These are phyloP conservation scores for Tanytarsus gracilentus DNA, from an alignment of 2,888 invertebrate genomes.

Conservation along the genomic window DNA sequence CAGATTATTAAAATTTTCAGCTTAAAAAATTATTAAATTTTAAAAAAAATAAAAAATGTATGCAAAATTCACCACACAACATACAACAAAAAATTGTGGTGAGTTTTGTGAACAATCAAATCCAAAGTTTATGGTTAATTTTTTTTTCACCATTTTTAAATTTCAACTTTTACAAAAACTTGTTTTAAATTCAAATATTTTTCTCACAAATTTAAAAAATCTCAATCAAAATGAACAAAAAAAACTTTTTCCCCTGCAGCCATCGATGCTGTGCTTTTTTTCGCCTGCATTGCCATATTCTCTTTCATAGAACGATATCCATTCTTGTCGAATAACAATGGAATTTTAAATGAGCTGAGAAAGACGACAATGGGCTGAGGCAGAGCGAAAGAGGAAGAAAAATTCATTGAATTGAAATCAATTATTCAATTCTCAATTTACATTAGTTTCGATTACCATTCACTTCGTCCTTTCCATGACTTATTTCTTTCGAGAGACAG, in stretches of 20 bases:
- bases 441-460: conserved; percentile 27
- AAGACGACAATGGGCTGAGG: not conserved
- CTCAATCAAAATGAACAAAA: not conserved
- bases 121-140: no score
- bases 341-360: conserved; percentile 11
- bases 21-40: no score
- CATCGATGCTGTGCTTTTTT: conserved; percentile 1
- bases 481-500: not conserved
- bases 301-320: not conserved
- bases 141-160: no score
- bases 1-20: no score
- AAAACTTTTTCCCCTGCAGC: not conserved
- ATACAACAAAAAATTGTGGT: no score
- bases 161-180: no score
- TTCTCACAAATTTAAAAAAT: no score
- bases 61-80: no score
- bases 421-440: conserved; percentile 29
- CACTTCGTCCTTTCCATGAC: not conserved
- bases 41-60: no score
- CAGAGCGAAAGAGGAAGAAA: not conserved
- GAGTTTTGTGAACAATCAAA: no score
- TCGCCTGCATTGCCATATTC: not conserved
- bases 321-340: conserved; percentile 12
- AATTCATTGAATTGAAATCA: conserved; percentile 22
- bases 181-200: no score